Base-by-base conservation (phyloP, 1,140 invertebrate species). In the Penaeus vannamei region DNA sequence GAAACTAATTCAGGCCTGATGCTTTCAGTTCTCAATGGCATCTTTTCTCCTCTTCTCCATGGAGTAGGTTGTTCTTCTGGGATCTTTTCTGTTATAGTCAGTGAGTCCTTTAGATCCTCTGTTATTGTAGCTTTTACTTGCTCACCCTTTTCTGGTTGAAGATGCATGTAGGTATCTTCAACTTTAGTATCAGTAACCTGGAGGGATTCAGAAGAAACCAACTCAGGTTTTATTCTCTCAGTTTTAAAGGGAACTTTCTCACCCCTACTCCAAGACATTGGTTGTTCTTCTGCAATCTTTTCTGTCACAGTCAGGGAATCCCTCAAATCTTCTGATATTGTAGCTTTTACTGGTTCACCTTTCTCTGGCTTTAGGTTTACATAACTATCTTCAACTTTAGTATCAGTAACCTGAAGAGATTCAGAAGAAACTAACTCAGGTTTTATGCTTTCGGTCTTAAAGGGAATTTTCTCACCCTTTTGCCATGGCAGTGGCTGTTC, bases 281-380 rank as follows among this genome's bases (percentile, higher is more conserved):
- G 72, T 46, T 76, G 62, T 79, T 87, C 84, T 42, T 86, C 84
- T 12, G 69, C 42, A 17, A 72, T 53, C 36, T 79, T 89, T 89
- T 91, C 90, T 20, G 84, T 91, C 19, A 90, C 77, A 23, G 90
- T 86, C 14, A 90, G n/a, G 12, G 85, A 77, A 62, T 76, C 76
- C 42, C 80, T 76, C 26, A 80, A 53, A 22, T 80, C 61, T 32
- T 80, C 85, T n/a, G 46, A 61, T 61, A 80, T 60, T 17, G 42
- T 32, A 42, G 85, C 85, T 64, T 62, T 76, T 80, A 29, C 72
- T n/a, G 36, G 23, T 3, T 79, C 46, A 42, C 36, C 53, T 60
- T 77, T 80, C 3, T n/a, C 20, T n/a, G 23, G 66, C 20, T 62
- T 0, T 42, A 87, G 79, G 20, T 77, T 76, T 29, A 32, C 59